These are phyloP conservation scores for Pogonocherus hispidulus DNA, from an alignment of 2,888 invertebrate genomes.

Conservation along the genomic window DNA sequence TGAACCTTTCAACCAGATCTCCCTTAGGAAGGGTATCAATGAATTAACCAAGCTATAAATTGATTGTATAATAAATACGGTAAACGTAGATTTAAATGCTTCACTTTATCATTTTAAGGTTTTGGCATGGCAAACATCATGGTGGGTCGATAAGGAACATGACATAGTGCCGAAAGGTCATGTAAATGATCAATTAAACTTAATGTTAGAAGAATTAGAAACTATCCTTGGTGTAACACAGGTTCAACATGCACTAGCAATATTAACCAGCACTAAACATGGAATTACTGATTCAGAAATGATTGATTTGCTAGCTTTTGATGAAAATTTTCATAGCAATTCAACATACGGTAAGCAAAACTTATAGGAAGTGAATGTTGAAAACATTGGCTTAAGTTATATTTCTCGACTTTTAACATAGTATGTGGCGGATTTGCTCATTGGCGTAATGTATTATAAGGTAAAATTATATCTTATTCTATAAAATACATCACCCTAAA, in stretches of 20 bases:
- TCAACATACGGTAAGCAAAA: constrained; percentile 75
- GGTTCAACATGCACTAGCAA: constrained; percentile 78
- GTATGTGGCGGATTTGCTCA: too few species aligned
- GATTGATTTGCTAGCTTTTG: constrained; percentile 78
- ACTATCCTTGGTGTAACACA: constrained; percentile 77
- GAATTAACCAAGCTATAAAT: too few species aligned
- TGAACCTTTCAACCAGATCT: too few species aligned
- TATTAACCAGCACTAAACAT: constrained; percentile 81
- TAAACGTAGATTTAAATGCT: too few species aligned
- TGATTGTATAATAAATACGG: too few species aligned
- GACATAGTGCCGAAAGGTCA: constrained; percentile 72
- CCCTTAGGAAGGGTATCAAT: too few species aligned
- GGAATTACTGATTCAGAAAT: constrained; percentile 88
- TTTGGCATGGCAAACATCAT: constrained; percentile 75
- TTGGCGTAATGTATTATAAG: too few species aligned
- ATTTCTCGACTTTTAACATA: too few species aligned
- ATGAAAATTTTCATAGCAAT: constrained; percentile 75
- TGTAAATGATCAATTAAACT: constrained; percentile 75
- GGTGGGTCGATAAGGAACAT: constrained; percentile 73
- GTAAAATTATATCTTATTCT: too few species aligned
- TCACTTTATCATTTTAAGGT: too few species aligned
- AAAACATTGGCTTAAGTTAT: too few species aligned
- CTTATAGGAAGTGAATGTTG: neutral
- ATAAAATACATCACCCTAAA: too few species aligned
- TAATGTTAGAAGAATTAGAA: constrained; percentile 79